Percentiles rank a stretch among this genome's conserved stretches.
Conservation (phyloP, 1,140 invertebrate genomes). For the Kradibia gibbosae region DNA sequence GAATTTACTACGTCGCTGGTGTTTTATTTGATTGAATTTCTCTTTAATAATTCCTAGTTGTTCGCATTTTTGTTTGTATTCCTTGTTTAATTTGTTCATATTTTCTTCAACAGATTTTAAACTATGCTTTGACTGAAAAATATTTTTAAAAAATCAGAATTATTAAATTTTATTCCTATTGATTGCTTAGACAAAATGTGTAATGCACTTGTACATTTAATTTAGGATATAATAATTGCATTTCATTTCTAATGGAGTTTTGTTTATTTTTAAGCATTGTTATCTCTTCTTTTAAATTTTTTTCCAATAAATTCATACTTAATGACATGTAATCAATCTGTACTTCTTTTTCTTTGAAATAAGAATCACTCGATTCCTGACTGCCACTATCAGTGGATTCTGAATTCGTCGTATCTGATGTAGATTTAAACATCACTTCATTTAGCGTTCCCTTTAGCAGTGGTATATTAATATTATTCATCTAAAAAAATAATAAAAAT, state of each 20-base stretch:
- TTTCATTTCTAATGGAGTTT: background rate
- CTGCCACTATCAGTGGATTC: background rate
- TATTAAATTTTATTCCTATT: conserved; percentile 6
- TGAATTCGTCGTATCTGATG: background rate
- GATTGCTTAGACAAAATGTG: background rate
- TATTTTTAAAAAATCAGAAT: background rate
- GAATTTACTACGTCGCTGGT: conserved; percentile 89
- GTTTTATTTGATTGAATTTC: conserved; percentile 92
- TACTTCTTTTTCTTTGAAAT: conserved; percentile 87
- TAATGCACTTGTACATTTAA: conserved; percentile 15
- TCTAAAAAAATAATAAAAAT: conserved; percentile 12
- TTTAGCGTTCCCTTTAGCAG: background rate
- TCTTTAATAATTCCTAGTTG: conserved; percentile 89
- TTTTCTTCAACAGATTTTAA: conserved; percentile 14
- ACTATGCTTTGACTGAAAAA: conserved; percentile 60
- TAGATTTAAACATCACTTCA: background rate
- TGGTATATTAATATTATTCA: conserved; percentile 32
- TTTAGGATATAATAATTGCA: background rate
- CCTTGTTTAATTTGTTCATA: conserved; percentile 87
- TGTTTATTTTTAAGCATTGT: conserved; percentile 83
- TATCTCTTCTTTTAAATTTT: conserved; percentile 86
- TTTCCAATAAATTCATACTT: conserved; percentile 81
- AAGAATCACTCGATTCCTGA: conserved; percentile 78
- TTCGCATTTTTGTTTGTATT: conserved; percentile 87
- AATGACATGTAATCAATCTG: conserved; percentile 83